Percentiles rank a stretch among this genome's conserved stretches.
These are phyloP conservation scores for Clinocottus analis DNA, from an alignment of 2,113 vertebrate genomes.

Conservation along the genomic window DNA sequence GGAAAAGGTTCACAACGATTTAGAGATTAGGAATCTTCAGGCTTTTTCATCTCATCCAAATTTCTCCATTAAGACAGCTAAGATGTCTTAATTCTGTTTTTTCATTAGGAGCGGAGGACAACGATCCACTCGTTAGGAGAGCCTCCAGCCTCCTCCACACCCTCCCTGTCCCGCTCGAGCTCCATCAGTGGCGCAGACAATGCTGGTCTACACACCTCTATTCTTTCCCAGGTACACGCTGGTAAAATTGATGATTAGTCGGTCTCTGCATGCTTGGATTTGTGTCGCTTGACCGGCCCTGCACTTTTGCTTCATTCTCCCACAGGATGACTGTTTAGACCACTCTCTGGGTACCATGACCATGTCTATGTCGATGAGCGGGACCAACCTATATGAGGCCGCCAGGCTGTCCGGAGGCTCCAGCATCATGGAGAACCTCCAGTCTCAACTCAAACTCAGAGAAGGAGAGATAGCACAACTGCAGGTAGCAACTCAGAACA, in stretches of 20 bases:
- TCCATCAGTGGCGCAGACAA: conserved; percentile 92
- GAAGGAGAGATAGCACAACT: conserved; percentile 96
- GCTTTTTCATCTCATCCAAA: neutral
- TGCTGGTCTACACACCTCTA: conserved; percentile 88
- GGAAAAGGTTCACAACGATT: conserved; percentile 88
- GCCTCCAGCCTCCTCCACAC: conserved; percentile 89
- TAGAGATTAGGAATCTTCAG: neutral
- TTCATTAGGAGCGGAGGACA: conserved; percentile 87
- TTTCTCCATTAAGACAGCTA: neutral
- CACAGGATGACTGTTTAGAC: conserved; percentile 91
- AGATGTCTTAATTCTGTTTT: conserved; percentile 14
- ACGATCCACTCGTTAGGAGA: conserved; percentile 81
- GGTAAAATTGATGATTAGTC: neutral
- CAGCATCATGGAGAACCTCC: conserved; percentile 95
- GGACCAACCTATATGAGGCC: conserved; percentile 93
- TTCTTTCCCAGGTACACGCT: conserved; percentile 89
- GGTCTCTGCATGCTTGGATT: conserved; percentile 1
- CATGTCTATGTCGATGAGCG: conserved; percentile 85
- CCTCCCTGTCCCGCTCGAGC: conserved; percentile 93
- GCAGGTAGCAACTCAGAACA: conserved; percentile 85
- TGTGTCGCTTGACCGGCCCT: neutral
- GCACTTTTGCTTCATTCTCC: neutral
- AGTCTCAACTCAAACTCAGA: conserved; percentile 95
- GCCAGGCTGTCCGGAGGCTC: conserved; percentile 95
- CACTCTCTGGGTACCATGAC: conserved; percentile 86